These are phyloP conservation scores for Portunus trituberculatus DNA, from an alignment of 1,140 invertebrate species.

Conservation along the genomic window DNA sequence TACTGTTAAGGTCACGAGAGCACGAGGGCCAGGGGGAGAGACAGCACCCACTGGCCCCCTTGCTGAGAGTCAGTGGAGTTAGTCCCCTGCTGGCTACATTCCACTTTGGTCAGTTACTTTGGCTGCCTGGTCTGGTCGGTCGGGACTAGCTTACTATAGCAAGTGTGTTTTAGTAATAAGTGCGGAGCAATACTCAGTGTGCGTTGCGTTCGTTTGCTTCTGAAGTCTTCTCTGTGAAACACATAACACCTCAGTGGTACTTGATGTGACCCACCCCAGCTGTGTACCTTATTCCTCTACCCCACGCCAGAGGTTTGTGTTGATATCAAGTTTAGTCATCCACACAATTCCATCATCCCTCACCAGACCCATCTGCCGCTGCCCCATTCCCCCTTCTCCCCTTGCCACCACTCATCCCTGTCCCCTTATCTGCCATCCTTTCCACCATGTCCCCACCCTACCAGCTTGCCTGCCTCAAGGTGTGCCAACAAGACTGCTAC, in stretches of 20 bases:
- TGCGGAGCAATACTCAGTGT: conserved; percentile 76
- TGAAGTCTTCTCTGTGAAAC: conserved; percentile 75
- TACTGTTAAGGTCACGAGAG: conserved; percentile 65
- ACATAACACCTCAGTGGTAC: conserved; percentile 76
- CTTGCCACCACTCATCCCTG: conserved; percentile 15
- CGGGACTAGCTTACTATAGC: conserved; percentile 73
- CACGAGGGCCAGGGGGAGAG: conserved; percentile 15
- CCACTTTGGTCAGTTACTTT: conserved; percentile 69
- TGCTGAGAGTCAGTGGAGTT: conserved; percentile 71
- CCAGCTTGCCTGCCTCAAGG: conserved; percentile 16
- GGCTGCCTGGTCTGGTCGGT: conserved; percentile 55
- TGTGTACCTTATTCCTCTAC: conserved; percentile 62
- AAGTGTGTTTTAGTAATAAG: conserved; percentile 73
- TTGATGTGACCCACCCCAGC: conserved; percentile 60
- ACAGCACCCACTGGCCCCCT: conserved; percentile 26
- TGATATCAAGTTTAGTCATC: conserved; percentile 23
- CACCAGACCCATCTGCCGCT: neutral
- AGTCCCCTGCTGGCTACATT: conserved; percentile 71
- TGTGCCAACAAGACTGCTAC: neutral
- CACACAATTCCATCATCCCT: conserved; percentile 18
- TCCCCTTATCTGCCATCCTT: conserved; percentile 48
- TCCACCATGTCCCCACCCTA: conserved; percentile 33
- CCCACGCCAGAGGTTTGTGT: conserved; percentile 3
- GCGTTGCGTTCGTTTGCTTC: conserved; percentile 65
- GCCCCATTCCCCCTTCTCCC: neutral